These are phyloP conservation scores for Thomomys bottae DNA, from an alignment of 2,113 vertebrate species.

Conservation along the genomic window DNA sequence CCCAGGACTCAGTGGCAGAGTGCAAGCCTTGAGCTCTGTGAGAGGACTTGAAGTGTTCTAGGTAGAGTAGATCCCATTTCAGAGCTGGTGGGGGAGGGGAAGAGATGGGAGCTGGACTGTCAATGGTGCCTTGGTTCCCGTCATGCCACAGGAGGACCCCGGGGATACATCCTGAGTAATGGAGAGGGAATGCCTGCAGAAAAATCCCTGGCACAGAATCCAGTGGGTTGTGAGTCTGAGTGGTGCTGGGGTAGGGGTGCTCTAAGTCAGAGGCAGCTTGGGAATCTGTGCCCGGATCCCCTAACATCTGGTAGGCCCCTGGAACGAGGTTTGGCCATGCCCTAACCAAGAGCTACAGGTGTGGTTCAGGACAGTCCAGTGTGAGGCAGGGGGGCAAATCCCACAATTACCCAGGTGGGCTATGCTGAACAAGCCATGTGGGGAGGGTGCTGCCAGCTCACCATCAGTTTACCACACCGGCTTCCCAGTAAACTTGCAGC, in stretches of 20 bases:
- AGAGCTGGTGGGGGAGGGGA: background rate
- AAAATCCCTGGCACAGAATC: background rate
- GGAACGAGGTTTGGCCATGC: background rate
- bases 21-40: background rate
- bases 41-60: background rate
- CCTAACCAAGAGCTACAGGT: background rate
- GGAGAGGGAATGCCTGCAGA: slow-evolving; percentile 51
- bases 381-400: background rate
- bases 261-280: background rate
- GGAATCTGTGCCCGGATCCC: too few species aligned
- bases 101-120: background rate
- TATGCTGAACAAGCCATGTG: rapidly evolving
- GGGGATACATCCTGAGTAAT: background rate
- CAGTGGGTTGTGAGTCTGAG: background rate
- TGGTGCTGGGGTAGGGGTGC: too few species aligned
- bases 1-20: too few species aligned
- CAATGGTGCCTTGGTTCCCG: background rate
- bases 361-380: background rate
- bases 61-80: slow-evolving; percentile 12
- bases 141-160: background rate
- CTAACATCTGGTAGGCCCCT: background rate
- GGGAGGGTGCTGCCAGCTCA: background rate
- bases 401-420: background rate
- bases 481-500: slow-evolving; percentile 43
- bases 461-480: background rate